phyloP scores from a whole-genome alignment of 1,140 invertebrate genomes.

The Panagrolaimus sp. region DNA sequence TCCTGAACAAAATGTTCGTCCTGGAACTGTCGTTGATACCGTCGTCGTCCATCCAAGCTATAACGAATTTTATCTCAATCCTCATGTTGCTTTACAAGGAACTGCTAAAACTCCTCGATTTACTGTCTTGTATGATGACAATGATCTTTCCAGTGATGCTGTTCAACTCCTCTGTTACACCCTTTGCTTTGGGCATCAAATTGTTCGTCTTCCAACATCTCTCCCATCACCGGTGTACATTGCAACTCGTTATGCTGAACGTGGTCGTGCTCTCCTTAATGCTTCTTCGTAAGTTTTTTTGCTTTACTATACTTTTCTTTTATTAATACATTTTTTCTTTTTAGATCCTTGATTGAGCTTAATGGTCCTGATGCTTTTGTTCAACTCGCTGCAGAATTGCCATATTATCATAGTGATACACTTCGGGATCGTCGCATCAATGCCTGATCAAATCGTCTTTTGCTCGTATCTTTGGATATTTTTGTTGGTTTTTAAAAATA shows the following conservation, averaged over 20 bases:
- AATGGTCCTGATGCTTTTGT: too few relatives aligned
- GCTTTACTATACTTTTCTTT: too few relatives aligned
- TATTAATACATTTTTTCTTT: too few relatives aligned
- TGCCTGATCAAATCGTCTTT: too few relatives aligned
- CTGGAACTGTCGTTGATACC: conserved; percentile 28
- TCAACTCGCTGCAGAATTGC: too few relatives aligned
- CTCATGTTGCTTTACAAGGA: conserved; percentile 26
- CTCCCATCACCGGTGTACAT: conserved; percentile 25
- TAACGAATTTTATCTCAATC: conserved; percentile 27
- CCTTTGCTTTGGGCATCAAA: conserved; percentile 27
- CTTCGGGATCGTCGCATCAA: too few relatives aligned
- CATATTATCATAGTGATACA: too few relatives aligned
- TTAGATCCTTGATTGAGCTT: too few relatives aligned
- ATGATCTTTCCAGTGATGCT: neutral
- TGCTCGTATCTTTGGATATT: too few relatives aligned
- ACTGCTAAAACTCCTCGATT: conserved; percentile 24
- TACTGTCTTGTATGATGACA: conserved; percentile 20
- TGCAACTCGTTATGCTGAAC: conserved; percentile 27
- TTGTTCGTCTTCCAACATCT: conserved; percentile 22
- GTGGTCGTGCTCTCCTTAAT: conserved; percentile 18
- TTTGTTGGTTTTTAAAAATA: too few relatives aligned
- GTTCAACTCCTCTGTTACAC: conserved; percentile 22
- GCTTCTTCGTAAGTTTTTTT: too few relatives aligned
- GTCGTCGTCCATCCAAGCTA: conserved; percentile 17
- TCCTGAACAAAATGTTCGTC: conserved; percentile 20